Conservation (phyloP, 2,888 invertebrate genomes). For the Cactoblastis cactorum region DNA sequence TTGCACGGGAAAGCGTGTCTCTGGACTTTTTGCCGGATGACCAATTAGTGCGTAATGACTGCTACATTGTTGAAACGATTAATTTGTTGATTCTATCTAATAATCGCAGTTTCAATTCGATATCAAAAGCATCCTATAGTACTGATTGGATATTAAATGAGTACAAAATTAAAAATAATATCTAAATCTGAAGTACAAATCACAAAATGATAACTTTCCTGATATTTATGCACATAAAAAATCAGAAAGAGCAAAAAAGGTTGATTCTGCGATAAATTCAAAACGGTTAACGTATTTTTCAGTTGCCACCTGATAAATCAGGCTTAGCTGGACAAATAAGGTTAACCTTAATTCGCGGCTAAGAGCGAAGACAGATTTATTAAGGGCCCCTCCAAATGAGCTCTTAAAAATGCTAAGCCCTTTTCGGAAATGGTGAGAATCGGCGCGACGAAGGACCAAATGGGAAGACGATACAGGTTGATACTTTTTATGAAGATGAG, state of each 20-base stretch:
- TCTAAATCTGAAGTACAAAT: too few relatives aligned
- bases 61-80: conserved; percentile 29
- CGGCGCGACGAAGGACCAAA: conserved; percentile 44
- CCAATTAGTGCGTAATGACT: conserved; percentile 52
- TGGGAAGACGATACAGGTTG: conserved; percentile 38
- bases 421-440: conserved; percentile 48
- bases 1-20: conserved; percentile 33
- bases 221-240: too few relatives aligned
- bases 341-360: conserved; percentile 27
- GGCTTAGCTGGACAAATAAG: conserved; percentile 49
- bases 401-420: conserved; percentile 33
- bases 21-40: conserved; percentile 44
- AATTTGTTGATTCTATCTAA: conserved; percentile 19
- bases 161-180: too few relatives aligned
- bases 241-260: background rate
- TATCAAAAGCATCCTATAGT: too few relatives aligned
- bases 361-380: conserved; percentile 62
- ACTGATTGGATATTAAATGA: too few relatives aligned
- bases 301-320: conserved; percentile 40
- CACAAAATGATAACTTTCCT: too few relatives aligned
- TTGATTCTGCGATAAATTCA: background rate
- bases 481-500: conserved; percentile 30
- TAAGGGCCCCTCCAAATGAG: conserved; percentile 45
- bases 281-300: conserved; percentile 19
- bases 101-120: background rate